Evolutionary conservation across 35 echinoderm and acorn worm species (phyloP).

Genomic region (Lytechinus variegatus): DNA sequence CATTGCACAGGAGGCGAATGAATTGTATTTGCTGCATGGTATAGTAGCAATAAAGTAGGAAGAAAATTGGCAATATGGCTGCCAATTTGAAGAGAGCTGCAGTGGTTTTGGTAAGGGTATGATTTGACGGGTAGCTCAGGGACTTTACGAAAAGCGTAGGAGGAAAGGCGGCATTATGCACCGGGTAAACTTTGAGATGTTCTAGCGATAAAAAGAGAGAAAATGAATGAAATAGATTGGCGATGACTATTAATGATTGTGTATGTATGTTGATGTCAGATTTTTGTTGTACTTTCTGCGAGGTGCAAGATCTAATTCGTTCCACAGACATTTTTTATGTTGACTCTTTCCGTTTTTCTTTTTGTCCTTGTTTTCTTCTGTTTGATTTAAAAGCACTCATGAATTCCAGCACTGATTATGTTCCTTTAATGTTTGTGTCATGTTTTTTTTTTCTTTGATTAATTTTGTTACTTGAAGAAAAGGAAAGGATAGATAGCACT

Average conservation of each 20-base stretch:
- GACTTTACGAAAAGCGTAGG: neutral
- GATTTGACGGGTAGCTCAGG: neutral
- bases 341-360: neutral
- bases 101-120: neutral
- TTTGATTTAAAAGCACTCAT: neutral
- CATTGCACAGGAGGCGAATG: neutral
- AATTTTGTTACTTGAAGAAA: neutral
- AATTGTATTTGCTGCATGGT: neutral
- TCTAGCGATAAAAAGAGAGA: neutral
- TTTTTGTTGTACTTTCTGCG: neutral
- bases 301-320: neutral
- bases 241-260: neutral
- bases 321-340: neutral
- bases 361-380: neutral
- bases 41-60: slow-evolving; percentile 2
- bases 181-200: neutral
- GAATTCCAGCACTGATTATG: neutral
- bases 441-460: neutral
- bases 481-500: slow-evolving; percentile 32
- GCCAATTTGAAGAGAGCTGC: slow-evolving; percentile 9
- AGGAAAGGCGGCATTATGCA: neutral
- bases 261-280: neutral
- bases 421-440: neutral
- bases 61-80: neutral
- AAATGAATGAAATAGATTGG: neutral